Conservation (phyloP, 1,140 invertebrate species). For the Cydia fagiglandana region DNA sequence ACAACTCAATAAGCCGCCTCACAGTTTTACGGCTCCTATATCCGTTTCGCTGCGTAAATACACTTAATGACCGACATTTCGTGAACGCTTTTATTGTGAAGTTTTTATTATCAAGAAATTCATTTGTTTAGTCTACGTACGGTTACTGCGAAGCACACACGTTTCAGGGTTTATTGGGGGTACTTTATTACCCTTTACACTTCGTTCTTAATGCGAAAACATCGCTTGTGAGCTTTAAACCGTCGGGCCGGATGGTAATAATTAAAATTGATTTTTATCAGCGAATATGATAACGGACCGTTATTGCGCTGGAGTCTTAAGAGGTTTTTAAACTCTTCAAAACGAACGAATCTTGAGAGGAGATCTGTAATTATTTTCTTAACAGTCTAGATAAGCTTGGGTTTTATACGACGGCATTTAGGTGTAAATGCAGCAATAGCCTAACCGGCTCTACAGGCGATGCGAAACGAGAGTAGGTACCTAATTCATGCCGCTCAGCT, state of each 20-base stretch:
- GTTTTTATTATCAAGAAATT: constrained; percentile 75
- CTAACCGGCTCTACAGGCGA: constrained; percentile 3
- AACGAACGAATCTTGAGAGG: constrained; percentile 47
- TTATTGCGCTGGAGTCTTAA: constrained; percentile 52
- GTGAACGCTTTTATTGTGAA: constrained; percentile 75
- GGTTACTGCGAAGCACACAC: constrained; percentile 65
- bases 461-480: not conserved
- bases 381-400: constrained; percentile 45
- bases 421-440: constrained; percentile 27
- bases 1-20: constrained; percentile 69
- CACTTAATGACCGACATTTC: constrained; percentile 74
- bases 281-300: constrained; percentile 58
- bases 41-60: constrained; percentile 75
- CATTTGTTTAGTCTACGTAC: constrained; percentile 75
- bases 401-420: constrained; percentile 38
- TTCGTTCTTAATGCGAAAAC: constrained; percentile 53
- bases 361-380: constrained; percentile 55
- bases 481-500: constrained; percentile 35
- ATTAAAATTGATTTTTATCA: constrained; percentile 69
- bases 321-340: constrained; percentile 47
- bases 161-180: constrained; percentile 70
- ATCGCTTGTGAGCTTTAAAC: constrained; percentile 50
- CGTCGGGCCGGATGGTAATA: constrained; percentile 53
- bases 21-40: constrained; percentile 72
- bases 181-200: constrained; percentile 68